Base-by-base conservation (phyloP, 2,888 invertebrate genomes). In the Drosophila nr. perissopoda region DNA sequence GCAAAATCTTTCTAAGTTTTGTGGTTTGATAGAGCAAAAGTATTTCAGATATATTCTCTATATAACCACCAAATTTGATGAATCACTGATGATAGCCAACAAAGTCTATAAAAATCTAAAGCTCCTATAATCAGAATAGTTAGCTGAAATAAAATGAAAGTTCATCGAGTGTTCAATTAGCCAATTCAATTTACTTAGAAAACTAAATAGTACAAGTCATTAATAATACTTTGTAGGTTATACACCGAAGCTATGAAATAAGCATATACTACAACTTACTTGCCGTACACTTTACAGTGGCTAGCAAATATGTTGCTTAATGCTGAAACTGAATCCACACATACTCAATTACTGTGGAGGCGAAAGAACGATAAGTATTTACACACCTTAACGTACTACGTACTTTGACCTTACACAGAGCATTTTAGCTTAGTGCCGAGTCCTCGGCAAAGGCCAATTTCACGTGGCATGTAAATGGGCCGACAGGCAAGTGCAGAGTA, bases 391-490 rank as follows among this genome's bases (percentile, higher is more conserved):
- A 42, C 31, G 51, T 48, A 16, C 33, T 75, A 42, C 21, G 56
- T 52, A 16, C 33, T 75, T 27, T 59, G 56, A 75, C 46, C 70
- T 70, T 11, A 58, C 52, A 48, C 38, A 58, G 36, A 36, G 31
- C 36, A 52, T 60, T 57, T 69, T 31, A 58, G 36, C 54, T 54
- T 51, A 65, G 59, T 54, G 38, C 31, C 46, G 46, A 29, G 10
- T 21, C 10, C 33, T 38, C 52, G 51, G 18, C 36, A 61, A 68
- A 57, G 25, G 80, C 75, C 81, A 82, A 85, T 85, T 83, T 81
- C 53, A 65, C 74, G 65, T 62, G 64, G 48, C 70, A 73, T 70
- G 67, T 74, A 82, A 82, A 80, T 68, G 77, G 56, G 64, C 72
- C 72, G 60, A 67, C 64, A 38, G 61, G 71, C 51, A 61, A 65